phyloP scores from a whole-genome alignment of 2,797 vertebrate genomes.

The Babyrousa celebensis region DNA sequence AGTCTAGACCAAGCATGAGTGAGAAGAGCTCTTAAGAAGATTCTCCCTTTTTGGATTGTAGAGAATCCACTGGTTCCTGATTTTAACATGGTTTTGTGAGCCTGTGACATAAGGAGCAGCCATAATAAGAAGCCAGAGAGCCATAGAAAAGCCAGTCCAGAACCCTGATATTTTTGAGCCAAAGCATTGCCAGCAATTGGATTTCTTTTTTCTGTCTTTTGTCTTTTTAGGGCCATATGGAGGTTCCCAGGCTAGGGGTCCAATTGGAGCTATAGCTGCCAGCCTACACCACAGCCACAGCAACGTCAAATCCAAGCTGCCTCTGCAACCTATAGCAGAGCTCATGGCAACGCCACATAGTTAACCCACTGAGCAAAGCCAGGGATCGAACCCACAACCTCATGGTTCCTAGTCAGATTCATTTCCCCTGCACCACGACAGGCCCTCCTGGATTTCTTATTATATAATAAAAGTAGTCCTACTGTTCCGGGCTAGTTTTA shows the following conservation, averaged over 20 bases:
- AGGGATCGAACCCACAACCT: no score
- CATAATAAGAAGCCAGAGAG: background rate
- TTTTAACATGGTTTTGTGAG: background rate
- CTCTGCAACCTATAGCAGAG: no score
- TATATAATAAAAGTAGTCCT: background rate
- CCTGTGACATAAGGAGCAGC: background rate
- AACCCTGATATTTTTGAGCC: background rate
- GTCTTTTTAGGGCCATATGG: no score
- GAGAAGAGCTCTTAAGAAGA: background rate
- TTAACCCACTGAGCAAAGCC: no score
- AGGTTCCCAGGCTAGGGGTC: no score
- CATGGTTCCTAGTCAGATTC: no score
- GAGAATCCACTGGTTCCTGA: background rate
- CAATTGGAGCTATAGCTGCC: no score
- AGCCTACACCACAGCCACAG: no score
- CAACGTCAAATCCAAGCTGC: no score
- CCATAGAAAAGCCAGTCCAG: background rate
- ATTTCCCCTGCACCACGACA: no score
- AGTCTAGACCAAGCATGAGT: background rate
- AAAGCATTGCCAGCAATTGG: background rate
- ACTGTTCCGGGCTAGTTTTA: background rate
- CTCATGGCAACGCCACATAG: no score
- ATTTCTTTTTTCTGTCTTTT: background rate
- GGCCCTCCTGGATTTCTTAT: background rate
- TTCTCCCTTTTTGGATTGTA: background rate